phyloP scores from a whole-genome alignment of 2,113 vertebrate genomes.

The Heloderma charlesbogerti region DNA sequence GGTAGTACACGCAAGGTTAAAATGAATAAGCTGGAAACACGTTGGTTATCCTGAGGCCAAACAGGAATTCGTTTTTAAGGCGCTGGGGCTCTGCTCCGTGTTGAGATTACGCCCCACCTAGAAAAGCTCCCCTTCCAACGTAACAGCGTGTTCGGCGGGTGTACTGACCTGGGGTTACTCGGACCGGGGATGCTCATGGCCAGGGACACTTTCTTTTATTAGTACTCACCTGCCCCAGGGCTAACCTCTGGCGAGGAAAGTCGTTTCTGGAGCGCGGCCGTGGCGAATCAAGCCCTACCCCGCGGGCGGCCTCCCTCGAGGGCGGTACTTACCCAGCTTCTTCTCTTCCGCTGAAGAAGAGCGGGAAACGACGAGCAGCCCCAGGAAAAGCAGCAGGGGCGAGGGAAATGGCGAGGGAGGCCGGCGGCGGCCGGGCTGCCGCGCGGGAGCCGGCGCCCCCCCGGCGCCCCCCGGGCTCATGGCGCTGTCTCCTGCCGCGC shows the following conservation, averaged over 20 bases:
- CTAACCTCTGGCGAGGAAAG: no score
- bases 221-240: background rate
- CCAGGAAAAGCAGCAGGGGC: background rate
- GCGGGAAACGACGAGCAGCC: background rate
- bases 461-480: background rate
- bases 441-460: background rate
- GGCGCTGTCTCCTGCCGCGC: background rate
- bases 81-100: background rate
- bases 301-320: background rate
- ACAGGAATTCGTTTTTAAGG: background rate
- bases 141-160: background rate
- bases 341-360: background rate
- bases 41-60: background rate
- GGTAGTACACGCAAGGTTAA: background rate
- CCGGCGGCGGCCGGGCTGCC: background rate
- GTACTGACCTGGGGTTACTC: no score
- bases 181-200: background rate
- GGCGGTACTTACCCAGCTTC: conserved; percentile 4
- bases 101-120: background rate
- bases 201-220: background rate
- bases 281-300: background rate
- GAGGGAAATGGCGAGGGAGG: fast-evolving
- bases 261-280: background rate
- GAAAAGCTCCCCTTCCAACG: background rate
- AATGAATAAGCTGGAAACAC: background rate